Base-by-base conservation (phyloP, 1,140 invertebrate species). In the Aphelenchoides fujianensis region DNA sequence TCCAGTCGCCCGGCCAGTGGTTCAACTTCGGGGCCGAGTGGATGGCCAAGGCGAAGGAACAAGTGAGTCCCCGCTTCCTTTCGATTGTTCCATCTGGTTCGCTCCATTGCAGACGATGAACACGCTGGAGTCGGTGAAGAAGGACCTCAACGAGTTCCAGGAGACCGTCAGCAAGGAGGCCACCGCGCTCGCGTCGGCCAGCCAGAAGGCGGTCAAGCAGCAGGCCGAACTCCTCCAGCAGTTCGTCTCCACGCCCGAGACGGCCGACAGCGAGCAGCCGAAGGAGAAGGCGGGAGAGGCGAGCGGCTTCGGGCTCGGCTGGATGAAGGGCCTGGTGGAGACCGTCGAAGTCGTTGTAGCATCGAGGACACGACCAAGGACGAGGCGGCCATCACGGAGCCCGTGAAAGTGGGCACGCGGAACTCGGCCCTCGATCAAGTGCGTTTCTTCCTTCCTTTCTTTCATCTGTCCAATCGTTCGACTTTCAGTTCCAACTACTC, bases 321-420 rank as follows among this genome's bases (percentile, higher is more conserved):
- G 79, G 79, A 71, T 81, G 34, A 75, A 75, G 57, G 59, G 64
- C 36, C 28, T 80, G 5, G 80, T 82, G 0, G 78, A 81, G 28
- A 77, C 79, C 12, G 78, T 80, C n/a, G 19, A 80, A 80, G 31
- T 80, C 69, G 30, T 57, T 82, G 32, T n/a, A 72, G 63, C 3
- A 82, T 79, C 34, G 80, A 82, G 53, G 79, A 80, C 35, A 80
- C 79, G 9, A 78, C 80, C 5, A 63, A 75, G 31, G 80, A 75
- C 16, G 78, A 82, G 36, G 57, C 68, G 34, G 19, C 73, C 12
- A 79, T 54, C 54, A 79, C 79, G 27, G 77, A 79, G 48, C 32
- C 74, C 52, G 36, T 78, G 34, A 30, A 31, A 9, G 28, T 64
- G 53, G 71, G 68, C 12, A 30, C 53, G 30, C 73, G 77, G 19